Evolutionary conservation across 2,888 invertebrate genomes (phyloP), one percentile per base, ranked within the genome.

Genomic region (Lepidochrysops patricia): DNA sequence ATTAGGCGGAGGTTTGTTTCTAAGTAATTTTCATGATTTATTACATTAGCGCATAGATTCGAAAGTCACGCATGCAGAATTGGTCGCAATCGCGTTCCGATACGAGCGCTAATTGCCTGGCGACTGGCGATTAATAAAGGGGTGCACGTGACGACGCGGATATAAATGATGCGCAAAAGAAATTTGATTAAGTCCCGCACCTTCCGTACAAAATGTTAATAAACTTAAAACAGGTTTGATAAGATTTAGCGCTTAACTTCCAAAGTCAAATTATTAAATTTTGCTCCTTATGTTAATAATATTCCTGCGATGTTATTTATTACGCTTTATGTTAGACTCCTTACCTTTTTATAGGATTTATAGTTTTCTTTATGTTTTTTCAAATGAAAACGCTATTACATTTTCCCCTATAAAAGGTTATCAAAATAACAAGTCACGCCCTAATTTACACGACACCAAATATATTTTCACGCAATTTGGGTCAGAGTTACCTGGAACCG

Each of bases 1-100:
- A 81, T 80, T 83, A 82, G 81, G 80, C 79, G 78, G 74, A 76
- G 79, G 75, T 72, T 73, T 73, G 72, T 76, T 79, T 74, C 73
- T 73, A 72, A 74, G 77, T 81, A 79, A 87, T 87, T 85, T 83
- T 76, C 78, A 80, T 87, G 84, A 85, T 82, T 84, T 79, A 84
- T 82, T 71, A 71, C 73, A 61, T 58, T 52, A 65, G 60, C 59
- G 58, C 61, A 61, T 62, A 59, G 63, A 61, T 60, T 34, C 59
- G 59, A 63, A 65, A 64, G 58, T 63, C 66, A 65, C 58, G 62
- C 61, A 61, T 65, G 65, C 66, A 61, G 63, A 63, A 65, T 61
- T 68, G 35, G 43, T 56, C 60, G 60, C 49, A 58, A 63, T 52
- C 48, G 32, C 60, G 59, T 66, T 63, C 60, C 57, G 49, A 67